Evolutionary conservation across 2,113 vertebrate species (phyloP), one percentile per base, ranked within the genome.

Genomic region (Oncorhynchus keta): DNA sequence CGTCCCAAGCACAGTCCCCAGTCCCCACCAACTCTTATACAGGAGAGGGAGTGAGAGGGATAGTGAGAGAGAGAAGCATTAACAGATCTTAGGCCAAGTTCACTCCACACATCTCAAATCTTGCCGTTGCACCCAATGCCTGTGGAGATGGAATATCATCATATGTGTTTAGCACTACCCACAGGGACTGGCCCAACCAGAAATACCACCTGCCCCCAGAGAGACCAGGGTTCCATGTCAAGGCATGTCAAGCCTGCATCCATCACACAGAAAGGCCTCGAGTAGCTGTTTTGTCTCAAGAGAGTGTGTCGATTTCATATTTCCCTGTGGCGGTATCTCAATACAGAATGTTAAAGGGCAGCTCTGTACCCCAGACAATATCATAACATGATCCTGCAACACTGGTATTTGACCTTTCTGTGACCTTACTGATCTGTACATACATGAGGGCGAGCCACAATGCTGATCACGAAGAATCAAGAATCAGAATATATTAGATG

Each of bases 251-350:
- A 70, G 70, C 76, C 77, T 30, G 74, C 76, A 81, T 86, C 81
- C 68, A 72, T 80, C 73, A 85, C 32, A 70, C 70, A n/a, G 78
- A 83, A 83, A 79, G 77, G 79, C 74, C 84, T 75, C 61, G 75
- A 84, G 86, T 79, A 68, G 73, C 66, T 79, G 88, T 90, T 90
- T 90, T 87, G 85, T 85, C 80, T 87, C 85, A 48, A 51, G 78
- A 76, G 65, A 80, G 80, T 55, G 79, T 75, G 76, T 55, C 71
- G 30, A 86, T 83, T 77, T 92, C 86, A 76, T 61, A 83, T 92
- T 92, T 89, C 88, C 88, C 65, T 26, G 73, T 67, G 7, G 79
- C 65, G 66, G 80, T 85, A 45, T 12, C 9, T 28, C 51, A 67
- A 68, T 80, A 72, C 62, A 70, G 35, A 74, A 73, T 61, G n/a